Evolutionary conservation across 2,113 vertebrate genomes (phyloP).

Genomic region (Lanius collurio): DNA sequence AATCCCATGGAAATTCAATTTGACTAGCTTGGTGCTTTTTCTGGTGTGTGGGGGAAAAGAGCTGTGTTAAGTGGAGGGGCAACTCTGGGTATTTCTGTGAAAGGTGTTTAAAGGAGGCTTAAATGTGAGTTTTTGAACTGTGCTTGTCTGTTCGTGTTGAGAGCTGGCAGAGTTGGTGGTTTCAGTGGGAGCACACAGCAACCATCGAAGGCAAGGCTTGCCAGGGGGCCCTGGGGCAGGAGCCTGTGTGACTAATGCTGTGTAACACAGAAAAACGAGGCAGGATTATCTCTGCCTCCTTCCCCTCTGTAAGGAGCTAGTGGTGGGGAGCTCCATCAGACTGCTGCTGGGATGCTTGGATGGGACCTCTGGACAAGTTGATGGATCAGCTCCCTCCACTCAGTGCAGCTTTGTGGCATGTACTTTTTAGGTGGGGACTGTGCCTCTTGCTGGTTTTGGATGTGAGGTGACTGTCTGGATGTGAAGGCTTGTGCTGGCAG

Average conservation of each 20-base stretch:
- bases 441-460: neutral
- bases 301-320: neutral
- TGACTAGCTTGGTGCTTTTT: neutral
- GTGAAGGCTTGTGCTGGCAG: neutral
- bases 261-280: neutral
- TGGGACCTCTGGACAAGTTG: neutral
- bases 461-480: neutral
- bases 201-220: neutral
- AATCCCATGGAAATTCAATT: neutral
- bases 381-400: neutral
- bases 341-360: neutral
- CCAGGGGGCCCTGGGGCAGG: neutral
- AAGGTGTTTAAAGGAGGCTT: neutral
- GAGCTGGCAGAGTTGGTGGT: neutral
- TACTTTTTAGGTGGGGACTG: neutral
- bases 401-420: neutral
- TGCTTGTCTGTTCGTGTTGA: neutral
- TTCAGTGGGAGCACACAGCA: neutral
- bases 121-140: neutral
- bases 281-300: neutral
- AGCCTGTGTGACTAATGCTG: neutral
- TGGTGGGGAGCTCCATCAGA: fast-evolving
- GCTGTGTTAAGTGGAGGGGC: neutral
- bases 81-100: neutral
- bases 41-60: neutral